Evolutionary conservation across 2,113 vertebrate genomes (phyloP).

Genomic region (Harpagus bidentatus): DNA sequence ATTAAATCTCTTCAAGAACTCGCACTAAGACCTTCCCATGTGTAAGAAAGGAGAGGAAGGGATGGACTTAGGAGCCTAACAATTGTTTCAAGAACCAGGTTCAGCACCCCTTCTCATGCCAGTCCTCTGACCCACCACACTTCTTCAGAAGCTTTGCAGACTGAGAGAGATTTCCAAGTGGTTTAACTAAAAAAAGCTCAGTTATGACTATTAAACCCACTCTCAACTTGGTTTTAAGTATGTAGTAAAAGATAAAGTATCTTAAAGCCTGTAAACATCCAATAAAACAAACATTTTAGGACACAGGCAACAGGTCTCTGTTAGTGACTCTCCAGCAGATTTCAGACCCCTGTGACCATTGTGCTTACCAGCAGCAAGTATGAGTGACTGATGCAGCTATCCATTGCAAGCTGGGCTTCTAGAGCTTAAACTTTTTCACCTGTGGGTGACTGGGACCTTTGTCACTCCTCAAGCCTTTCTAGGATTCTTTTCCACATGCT

Average conservation of each 20-base stretch:
- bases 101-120: background rate
- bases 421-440: background rate
- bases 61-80: background rate
- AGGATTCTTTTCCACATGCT: slow-evolving; percentile 11
- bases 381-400: background rate
- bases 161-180: background rate
- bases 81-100: background rate
- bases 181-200: background rate
- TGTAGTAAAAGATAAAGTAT: background rate
- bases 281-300: background rate
- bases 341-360: background rate
- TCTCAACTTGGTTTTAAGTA: background rate
- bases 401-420: background rate
- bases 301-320: background rate
- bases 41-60: background rate
- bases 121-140: background rate
- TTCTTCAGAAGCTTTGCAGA: background rate
- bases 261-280: background rate
- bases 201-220: background rate
- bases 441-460: background rate
- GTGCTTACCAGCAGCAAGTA: background rate
- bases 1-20: background rate
- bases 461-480: slow-evolving; percentile 14
- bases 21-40: background rate
- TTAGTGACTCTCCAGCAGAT: background rate